Evolutionary conservation across 2,797 vertebrate species (phyloP).

Genomic region (Aulostomus chinensis): DNA sequence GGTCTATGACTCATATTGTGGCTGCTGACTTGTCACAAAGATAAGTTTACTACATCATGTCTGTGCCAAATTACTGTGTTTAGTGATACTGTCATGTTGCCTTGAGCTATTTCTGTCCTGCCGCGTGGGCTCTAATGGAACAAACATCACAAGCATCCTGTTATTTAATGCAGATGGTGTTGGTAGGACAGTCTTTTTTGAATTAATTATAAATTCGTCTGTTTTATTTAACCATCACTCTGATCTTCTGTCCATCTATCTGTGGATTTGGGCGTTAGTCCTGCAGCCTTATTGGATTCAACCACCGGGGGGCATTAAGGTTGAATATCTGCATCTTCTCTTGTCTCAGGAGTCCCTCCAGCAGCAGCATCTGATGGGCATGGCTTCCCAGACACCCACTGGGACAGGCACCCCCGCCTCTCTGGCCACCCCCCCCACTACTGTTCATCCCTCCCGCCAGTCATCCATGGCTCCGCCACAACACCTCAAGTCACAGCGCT

Average conservation of each 20-base stretch:
- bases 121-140: slow-evolving; percentile 65
- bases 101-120: slow-evolving; percentile 56
- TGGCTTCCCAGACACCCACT: slow-evolving; percentile 73
- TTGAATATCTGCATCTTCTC: neutral
- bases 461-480: slow-evolving; percentile 77
- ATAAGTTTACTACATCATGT: slow-evolving; percentile 35
- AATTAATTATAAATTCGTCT: slow-evolving; percentile 18
- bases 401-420: slow-evolving; percentile 83
- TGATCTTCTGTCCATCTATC: neutral
- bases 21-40: slow-evolving; percentile 18
- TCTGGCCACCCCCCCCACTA: slow-evolving; percentile 87
- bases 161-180: slow-evolving; percentile 44
- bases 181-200: slow-evolving; percentile 23
- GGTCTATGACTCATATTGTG: too few species aligned
- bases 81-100: slow-evolving; percentile 52
- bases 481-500: slow-evolving; percentile 85
- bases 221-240: neutral
- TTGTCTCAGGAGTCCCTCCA: slow-evolving; percentile 80
- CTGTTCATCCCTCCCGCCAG: slow-evolving; percentile 78
- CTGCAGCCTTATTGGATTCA: neutral
- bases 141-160: slow-evolving; percentile 51
- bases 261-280: neutral
- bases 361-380: slow-evolving; percentile 87
- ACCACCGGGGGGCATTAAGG: neutral
- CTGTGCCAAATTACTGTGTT: slow-evolving; percentile 43